Conservation (phyloP, 2,888 invertebrate species). For the Timema podura region DNA sequence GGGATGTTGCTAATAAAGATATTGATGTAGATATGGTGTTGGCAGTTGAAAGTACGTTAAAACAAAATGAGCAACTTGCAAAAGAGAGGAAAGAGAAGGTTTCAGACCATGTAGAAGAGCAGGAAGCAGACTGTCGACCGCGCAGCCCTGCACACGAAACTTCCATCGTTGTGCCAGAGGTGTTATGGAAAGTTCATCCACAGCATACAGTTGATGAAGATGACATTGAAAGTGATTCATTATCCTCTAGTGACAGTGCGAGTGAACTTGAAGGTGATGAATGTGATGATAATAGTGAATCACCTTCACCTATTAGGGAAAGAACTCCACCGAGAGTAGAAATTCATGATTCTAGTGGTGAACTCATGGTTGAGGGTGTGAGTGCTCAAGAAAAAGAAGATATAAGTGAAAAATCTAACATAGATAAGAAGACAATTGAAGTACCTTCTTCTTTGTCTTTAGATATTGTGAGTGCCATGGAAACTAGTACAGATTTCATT, state of each 20-base stretch:
- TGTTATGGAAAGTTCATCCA: constrained; percentile 47
- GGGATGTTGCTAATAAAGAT: too few relatives aligned
- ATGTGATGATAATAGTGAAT: constrained; percentile 24
- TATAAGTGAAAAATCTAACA: not conserved
- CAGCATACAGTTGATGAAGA: constrained; percentile 34
- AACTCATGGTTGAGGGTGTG: constrained; percentile 51
- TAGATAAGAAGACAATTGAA: not conserved
- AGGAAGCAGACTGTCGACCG: constrained; percentile 49
- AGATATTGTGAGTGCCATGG: constrained; percentile 12
- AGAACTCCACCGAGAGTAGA: constrained; percentile 62
- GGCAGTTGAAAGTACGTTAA: too few relatives aligned
- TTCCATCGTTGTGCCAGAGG: constrained; percentile 60
- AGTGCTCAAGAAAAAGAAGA: constrained; percentile 20
- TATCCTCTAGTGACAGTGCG: constrained; percentile 33
- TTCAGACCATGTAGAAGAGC: constrained; percentile 28
- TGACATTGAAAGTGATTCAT: constrained; percentile 37
- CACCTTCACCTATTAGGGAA: constrained; percentile 27
- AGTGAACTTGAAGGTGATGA: constrained; percentile 31
- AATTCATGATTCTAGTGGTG: constrained; percentile 67
- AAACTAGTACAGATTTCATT: not conserved
- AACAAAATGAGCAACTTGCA: too few relatives aligned
- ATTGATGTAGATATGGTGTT: too few relatives aligned
- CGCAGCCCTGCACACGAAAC: constrained; percentile 62
- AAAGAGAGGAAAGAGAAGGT: constrained; percentile 6
- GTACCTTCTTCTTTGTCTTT: not conserved